Percentiles rank a stretch among this genome's conserved stretches.
Evolutionary conservation across 2,113 vertebrate genomes (phyloP).

Genomic region (Pelecanoides urinatrix): DNA sequence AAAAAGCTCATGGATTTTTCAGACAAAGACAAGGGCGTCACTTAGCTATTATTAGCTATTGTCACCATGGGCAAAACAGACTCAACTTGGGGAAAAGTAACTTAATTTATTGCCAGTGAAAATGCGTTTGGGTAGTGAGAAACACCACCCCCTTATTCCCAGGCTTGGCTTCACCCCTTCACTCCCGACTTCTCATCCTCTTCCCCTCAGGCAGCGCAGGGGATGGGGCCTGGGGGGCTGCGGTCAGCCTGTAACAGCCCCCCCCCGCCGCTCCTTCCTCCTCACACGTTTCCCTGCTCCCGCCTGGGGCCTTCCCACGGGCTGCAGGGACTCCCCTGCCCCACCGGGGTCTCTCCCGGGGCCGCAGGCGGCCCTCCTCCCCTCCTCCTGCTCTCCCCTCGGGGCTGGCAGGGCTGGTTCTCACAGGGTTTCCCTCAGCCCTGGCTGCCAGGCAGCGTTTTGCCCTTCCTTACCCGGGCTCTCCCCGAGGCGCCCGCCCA

Average conservation of each 20-base stretch:
- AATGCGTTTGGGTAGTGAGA: neutral
- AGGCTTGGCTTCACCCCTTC: neutral
- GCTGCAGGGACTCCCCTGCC: too few relatives aligned
- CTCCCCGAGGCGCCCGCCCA: neutral
- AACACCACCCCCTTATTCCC: neutral
- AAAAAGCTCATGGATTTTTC: neutral
- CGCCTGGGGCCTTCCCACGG: too few relatives aligned
- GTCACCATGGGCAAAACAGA: neutral
- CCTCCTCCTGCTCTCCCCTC: too few relatives aligned
- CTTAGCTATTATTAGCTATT: neutral
- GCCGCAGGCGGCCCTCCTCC: too few relatives aligned
- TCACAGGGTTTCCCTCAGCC: too few relatives aligned
- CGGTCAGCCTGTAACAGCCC: neutral
- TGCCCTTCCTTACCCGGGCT: too few relatives aligned
- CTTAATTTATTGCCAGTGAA: neutral
- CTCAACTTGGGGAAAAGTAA: neutral
- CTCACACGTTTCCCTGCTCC: too few relatives aligned
- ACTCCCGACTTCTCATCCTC: accelerated
- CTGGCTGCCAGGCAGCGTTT: too few relatives aligned
- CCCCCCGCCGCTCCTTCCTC: too few relatives aligned
- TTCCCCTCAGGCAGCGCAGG: accelerated
- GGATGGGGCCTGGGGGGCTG: neutral
- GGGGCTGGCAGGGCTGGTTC: too few relatives aligned
- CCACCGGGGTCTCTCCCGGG: too few relatives aligned
- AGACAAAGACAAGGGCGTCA: neutral